These are phyloP conservation scores for Achlya flavicornis DNA, from an alignment of 2,888 invertebrate genomes.

Conservation along the genomic window DNA sequence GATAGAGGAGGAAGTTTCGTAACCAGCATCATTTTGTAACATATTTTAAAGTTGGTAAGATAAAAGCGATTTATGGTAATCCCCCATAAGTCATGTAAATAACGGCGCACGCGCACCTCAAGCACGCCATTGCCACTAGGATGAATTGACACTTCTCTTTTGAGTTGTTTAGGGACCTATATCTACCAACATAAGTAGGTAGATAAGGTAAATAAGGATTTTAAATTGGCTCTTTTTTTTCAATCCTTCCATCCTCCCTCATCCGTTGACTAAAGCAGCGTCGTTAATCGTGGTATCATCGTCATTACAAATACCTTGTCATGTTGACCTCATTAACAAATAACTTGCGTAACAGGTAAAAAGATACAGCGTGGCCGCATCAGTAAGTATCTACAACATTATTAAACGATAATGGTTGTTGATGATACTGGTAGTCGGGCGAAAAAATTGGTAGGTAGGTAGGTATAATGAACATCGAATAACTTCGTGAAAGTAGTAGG, in stretches of 20 bases:
- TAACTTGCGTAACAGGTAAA: slow-evolving; percentile 2
- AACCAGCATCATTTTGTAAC: slow-evolving; percentile 38
- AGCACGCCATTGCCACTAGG: slow-evolving; percentile 24
- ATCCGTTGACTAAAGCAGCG: neutral
- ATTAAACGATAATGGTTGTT: too few species aligned
- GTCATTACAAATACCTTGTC: neutral
- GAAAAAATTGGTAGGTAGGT: too few species aligned
- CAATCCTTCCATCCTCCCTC: neutral
- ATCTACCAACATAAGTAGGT: neutral
- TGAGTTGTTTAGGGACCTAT: too few species aligned
- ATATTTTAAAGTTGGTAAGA: slow-evolving; percentile 37
- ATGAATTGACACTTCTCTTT: neutral
- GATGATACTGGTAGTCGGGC: too few species aligned
- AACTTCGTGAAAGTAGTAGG: too few species aligned
- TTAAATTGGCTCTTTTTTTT: neutral
- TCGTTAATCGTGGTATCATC: neutral
- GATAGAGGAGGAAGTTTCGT: slow-evolving; percentile 33
- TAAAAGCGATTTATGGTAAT: slow-evolving; percentile 50
- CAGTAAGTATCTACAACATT: neutral
- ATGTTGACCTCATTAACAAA: slow-evolving; percentile 3
- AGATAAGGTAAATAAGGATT: too few species aligned
- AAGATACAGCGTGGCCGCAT: too few species aligned
- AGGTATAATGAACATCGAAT: too few species aligned
- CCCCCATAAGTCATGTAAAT: slow-evolving; percentile 36
- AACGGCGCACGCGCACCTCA: neutral